A percentile compares a stretch with the other conserved stretches of the same genome.
Conservation (phyloP, 2,797 vertebrate genomes). For the Schizopygopsis pylzovi region DNA sequence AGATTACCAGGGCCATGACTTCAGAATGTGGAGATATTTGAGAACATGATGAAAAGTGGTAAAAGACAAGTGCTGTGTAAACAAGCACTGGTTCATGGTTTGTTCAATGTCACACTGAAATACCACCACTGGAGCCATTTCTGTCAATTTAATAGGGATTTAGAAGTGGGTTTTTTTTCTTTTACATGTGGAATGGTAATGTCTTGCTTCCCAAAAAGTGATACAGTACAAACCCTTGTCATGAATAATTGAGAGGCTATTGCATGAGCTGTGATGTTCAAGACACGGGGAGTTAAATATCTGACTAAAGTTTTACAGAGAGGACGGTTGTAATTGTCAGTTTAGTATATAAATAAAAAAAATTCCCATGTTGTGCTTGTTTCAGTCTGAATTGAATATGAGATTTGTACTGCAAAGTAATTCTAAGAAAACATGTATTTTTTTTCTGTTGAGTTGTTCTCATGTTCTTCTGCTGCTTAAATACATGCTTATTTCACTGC, state of each 20-base stretch:
- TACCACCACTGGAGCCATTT: conserved; percentile 23
- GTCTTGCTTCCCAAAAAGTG: conserved; percentile 50
- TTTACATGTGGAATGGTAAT: conserved; percentile 40
- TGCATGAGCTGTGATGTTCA: conserved; percentile 59
- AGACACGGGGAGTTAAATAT: conserved; percentile 9
- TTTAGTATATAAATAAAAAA: neutral
- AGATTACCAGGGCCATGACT: conserved; percentile 30
- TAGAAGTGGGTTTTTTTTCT: neutral
- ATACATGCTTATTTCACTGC: too few species aligned
- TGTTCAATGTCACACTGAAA: conserved; percentile 36
- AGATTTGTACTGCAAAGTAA: neutral
- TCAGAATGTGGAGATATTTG: conserved; percentile 38
- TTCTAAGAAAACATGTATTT: neutral
- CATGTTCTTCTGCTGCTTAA: neutral
- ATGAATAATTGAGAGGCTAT: conserved; percentile 62
- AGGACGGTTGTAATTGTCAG: neutral
- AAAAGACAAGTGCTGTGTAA: conserved; percentile 37
- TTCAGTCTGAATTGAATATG: neutral
- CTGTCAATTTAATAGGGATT: conserved; percentile 32
- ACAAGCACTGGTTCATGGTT: conserved; percentile 44
- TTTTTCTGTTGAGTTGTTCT: neutral
- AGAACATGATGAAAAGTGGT: conserved; percentile 36
- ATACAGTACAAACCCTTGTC: conserved; percentile 41
- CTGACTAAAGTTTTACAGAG: neutral
- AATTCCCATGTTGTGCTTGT: neutral